Evolutionary conservation across 1,140 invertebrate genomes (phyloP), one percentile per base, ranked within the genome.

Genomic region (Charaxes varanes): DNA sequence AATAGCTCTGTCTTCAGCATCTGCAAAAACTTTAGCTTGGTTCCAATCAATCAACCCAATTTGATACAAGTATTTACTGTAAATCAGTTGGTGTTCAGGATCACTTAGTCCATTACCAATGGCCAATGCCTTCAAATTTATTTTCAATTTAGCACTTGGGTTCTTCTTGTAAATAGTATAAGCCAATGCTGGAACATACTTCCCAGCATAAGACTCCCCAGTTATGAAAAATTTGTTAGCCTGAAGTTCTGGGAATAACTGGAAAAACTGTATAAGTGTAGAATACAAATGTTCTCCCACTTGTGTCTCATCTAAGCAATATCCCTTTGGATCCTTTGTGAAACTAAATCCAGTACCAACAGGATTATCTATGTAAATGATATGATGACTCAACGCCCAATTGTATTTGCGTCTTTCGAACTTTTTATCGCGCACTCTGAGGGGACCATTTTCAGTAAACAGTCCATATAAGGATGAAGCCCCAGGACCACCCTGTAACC

Each of bases 81-180:
- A 96, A 6, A 90, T 71, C 0, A 93, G 64, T 83, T 95, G 93
- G 66, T 92, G 89, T 14, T 89, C 81, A 0, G 94, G 94, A 82
- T 96, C 95, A 43, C 88, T 91, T 0, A 95, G 78, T 0, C 94
- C 94, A 82, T 96, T 94, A 0, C 94, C 94, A 62, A 97, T 96
- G 0, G 92, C 90, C 43, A 97, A 69, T 16, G 91, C 92, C 73
- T 90, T 88, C 0, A 93, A 62, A 51, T 91, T 90, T 2, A 91
- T 89, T 43, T 88, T 89, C 4, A 84, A 51, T 33, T 86, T 65
- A 4, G 89, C 85, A 21, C 47, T 49, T 34, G 46, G 78, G 54
- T 73, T 87, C 23, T 83, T 88, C 21, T 87, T 85, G 62, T 94
- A 90, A 30, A 96, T 94, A 8, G 90, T 89, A 62, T 93, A 88